Evolutionary conservation across 1,140 invertebrate species (phyloP), one percentile per base, ranked within the genome.

Genomic region (Drosophila pallidifrons): DNA sequence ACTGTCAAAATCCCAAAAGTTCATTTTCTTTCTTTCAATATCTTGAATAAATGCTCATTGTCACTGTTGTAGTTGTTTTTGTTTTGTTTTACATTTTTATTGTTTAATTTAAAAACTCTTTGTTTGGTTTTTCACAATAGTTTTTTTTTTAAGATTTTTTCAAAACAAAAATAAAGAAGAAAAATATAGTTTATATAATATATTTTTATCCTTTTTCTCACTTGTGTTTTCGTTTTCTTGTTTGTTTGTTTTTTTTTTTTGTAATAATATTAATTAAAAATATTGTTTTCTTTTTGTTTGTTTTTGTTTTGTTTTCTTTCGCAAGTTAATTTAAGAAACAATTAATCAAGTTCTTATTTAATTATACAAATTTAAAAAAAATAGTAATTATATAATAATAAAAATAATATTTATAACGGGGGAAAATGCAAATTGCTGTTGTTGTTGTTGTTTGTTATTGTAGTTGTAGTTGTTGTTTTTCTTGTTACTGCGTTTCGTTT

Each of bases 361-460:
- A 87, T 86, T 87, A 86, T 87, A 86, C 82, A 86, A 86, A 82
- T 85, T 85, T 82, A 81, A 86, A 86, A 86, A 86, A 86, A 86
- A 86, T 86, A 86, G 76, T 87, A 87, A 82, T 82, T 87, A 87
- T 88, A 88, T 87, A 87, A 88, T 87, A 87, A 87, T 86, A 86
- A 86, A 86, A 86, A 86, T 80, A 80, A 88, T 82, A 82, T 88
- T 82, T 83, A 88, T 82, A 88, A 88, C 79, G 77, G 80, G 78
- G 80, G 65, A 88, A 88, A 88, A 88, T 88, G 83, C 83, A 88
- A 87, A 83, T 80, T 75, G 71, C 60, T 81, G 57, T 77, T 75
- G 15, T 64, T 75, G 15, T 64, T 70, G 60, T 77, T 80, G 55
- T 70, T 70, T 58, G 49, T 47, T 71, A 16, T 78, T 67, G 45